Percentiles rank a stretch among this genome's conserved stretches.
Evolutionary conservation across 2,113 vertebrate species (phyloP).

Genomic region (Melanostigma gelatinosum): DNA sequence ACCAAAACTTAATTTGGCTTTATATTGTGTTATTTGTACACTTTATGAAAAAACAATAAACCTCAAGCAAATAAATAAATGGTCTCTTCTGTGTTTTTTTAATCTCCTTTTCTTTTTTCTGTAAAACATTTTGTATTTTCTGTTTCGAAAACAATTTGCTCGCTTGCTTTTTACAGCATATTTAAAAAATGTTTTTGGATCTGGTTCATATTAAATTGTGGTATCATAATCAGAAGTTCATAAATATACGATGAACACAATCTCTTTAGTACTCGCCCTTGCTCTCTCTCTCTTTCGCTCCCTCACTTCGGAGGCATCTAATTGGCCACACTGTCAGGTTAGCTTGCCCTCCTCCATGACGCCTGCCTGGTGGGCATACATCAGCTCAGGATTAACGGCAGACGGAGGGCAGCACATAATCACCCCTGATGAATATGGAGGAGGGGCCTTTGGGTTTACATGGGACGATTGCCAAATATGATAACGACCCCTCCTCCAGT

Average conservation of each 20-base stretch:
- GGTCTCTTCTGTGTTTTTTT: not conserved
- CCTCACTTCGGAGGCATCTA: constrained; percentile 58
- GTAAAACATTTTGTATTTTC: not conserved
- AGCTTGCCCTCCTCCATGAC: constrained; percentile 29
- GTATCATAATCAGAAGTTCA: not conserved
- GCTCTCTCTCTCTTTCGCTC: not conserved
- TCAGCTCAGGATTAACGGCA: constrained; percentile 61
- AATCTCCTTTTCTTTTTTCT: not conserved
- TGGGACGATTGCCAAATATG: constrained; percentile 66
- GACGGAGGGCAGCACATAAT: constrained; percentile 70
- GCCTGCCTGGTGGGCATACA: constrained; percentile 54
- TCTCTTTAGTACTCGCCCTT: not conserved
- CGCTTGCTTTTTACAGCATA: not conserved
- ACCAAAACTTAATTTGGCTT: not conserved
- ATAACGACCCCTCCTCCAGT: constrained; percentile 62
- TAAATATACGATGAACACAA: not conserved
- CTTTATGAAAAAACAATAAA: not conserved
- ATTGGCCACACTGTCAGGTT: constrained; percentile 56
- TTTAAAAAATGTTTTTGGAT: not conserved
- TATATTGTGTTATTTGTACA: not conserved
- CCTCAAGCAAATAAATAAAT: not conserved
- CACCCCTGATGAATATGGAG: constrained; percentile 76
- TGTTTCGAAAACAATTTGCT: not conserved
- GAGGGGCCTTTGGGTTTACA: constrained; percentile 64
- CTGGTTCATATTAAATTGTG: not conserved